phyloP scores from a whole-genome alignment of 2,113 vertebrate genomes.

The Gila orcuttii region DNA sequence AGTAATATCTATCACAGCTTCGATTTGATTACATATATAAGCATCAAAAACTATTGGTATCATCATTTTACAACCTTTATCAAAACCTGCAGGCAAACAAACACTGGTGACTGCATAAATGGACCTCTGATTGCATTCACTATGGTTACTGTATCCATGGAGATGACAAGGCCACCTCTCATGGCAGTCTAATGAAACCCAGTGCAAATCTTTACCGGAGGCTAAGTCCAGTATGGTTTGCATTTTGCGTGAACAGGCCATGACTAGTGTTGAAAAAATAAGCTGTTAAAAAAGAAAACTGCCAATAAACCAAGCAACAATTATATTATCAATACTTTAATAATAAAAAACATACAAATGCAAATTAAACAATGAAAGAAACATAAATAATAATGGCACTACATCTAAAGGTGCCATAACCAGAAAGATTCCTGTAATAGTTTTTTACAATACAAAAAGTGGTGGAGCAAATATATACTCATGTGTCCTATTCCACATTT shows the following conservation, averaged over 20 bases:
- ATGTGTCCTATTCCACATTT: not conserved
- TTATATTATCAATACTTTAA: constrained; percentile 17
- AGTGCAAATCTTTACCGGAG: not conserved
- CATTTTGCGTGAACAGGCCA: not conserved
- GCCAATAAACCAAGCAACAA: not conserved
- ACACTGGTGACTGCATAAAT: not conserved
- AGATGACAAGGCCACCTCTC: not conserved
- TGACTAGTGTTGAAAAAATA: not conserved
- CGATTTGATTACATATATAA: not conserved
- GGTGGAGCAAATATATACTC: not conserved
- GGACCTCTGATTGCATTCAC: not conserved
- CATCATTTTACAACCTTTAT: no score
- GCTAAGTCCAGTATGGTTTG: not conserved
- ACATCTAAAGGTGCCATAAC: not conserved
- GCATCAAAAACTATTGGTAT: no score
- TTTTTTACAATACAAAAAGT: constrained; percentile 10
- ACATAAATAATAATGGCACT: constrained; percentile 28
- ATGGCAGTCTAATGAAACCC: not conserved
- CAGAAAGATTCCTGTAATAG: not conserved
- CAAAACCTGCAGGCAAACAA: constrained; percentile 27
- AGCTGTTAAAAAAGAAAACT: no score
- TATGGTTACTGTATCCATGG: constrained; percentile 36
- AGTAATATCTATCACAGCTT: not conserved
- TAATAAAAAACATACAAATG: constrained; percentile 38
- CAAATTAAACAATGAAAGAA: not conserved